Evolutionary conservation across 2,113 vertebrate genomes (phyloP).

Genomic region (Acanthisitta chloris): DNA sequence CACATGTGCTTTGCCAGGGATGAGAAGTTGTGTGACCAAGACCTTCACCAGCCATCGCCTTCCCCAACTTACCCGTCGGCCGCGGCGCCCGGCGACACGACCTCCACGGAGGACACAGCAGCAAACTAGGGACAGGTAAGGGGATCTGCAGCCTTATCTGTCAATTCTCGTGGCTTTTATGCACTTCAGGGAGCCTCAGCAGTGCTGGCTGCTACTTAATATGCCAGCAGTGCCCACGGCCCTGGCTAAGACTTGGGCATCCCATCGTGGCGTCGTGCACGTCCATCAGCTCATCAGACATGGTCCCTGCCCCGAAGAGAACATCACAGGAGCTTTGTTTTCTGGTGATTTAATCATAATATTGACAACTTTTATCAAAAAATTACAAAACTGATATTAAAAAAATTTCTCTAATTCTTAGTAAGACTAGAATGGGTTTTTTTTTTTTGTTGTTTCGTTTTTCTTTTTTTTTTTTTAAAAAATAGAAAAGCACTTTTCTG

Average conservation of each 20-base stretch:
- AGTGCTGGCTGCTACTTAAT: background rate
- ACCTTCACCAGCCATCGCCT: background rate
- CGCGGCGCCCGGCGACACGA: accelerated
- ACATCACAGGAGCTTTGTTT: slow-evolving; percentile 70
- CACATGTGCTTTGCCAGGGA: background rate
- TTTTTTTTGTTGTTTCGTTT: no score
- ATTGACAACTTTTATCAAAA: slow-evolving; percentile 75
- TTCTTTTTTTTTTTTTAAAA: slow-evolving; percentile 20
- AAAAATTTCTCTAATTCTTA: slow-evolving; percentile 70
- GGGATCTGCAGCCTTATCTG: background rate
- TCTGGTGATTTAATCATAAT: slow-evolving; percentile 74
- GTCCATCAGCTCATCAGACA: background rate
- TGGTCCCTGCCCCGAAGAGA: slow-evolving; percentile 67
- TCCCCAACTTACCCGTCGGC: background rate
- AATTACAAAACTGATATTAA: slow-evolving; percentile 74
- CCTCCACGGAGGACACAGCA: background rate
- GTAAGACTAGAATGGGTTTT: slow-evolving; percentile 70
- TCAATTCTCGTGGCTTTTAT: background rate
- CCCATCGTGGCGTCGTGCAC: background rate
- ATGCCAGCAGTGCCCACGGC: background rate
- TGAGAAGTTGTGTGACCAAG: accelerated
- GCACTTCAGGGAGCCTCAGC: background rate
- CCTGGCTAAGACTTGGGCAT: background rate
- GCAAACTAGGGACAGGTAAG: accelerated
- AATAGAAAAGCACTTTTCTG: slow-evolving; percentile 72